Conservation (phyloP, 2,797 vertebrate genomes). For the Zenarchopterus dispar region DNA sequence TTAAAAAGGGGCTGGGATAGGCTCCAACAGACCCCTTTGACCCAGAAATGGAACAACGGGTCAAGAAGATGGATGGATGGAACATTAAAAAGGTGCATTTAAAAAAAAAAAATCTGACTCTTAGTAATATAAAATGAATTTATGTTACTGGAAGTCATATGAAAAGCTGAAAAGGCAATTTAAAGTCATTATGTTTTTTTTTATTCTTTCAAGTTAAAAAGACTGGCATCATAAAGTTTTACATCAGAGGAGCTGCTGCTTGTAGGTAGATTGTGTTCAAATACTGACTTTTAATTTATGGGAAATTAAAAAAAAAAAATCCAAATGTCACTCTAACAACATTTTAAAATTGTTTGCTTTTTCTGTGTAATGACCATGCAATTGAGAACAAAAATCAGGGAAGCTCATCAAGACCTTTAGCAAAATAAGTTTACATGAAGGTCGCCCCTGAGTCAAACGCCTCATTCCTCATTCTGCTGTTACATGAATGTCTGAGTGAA, state of each 20-base stretch:
- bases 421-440: slow-evolving; percentile 58
- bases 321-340: no score
- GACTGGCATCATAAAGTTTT: neutral
- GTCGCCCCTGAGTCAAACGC: slow-evolving; percentile 62
- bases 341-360: slow-evolving; percentile 18
- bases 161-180: slow-evolving; percentile 4
- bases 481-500: slow-evolving; percentile 77
- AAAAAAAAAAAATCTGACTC: no score
- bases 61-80: no score
- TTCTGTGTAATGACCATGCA: slow-evolving; percentile 8
- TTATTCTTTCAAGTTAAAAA: neutral
- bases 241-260: neutral
- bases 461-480: slow-evolving; percentile 75
- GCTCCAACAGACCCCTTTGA: no score
- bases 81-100: neutral
- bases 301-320: no score
- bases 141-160: slow-evolving; percentile 15
- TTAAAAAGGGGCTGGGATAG: no score
- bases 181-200: neutral
- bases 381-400: slow-evolving; percentile 21
- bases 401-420: slow-evolving; percentile 29
- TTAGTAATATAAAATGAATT: no score
- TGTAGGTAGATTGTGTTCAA: neutral
- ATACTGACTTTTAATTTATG: neutral
- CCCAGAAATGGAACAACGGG: no score